These are phyloP conservation scores for Stenotaenia linearis DNA, from an alignment of 2,888 invertebrate genomes.

Conservation along the genomic window DNA sequence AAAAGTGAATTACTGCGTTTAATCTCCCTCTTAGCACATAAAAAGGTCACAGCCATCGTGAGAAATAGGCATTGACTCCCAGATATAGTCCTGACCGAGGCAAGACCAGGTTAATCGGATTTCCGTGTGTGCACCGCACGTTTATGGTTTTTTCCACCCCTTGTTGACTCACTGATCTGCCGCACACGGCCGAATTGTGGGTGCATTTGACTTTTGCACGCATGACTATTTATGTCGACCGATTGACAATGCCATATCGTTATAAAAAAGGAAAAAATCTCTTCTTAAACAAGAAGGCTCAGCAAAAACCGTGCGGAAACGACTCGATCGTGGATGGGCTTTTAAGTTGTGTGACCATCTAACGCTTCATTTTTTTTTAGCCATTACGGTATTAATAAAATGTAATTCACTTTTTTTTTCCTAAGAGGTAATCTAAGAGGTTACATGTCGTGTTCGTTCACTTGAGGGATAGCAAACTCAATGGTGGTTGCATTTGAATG, in stretches of 20 bases:
- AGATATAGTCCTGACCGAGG: not conserved
- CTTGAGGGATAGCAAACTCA: not conserved
- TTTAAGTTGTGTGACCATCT: not conserved
- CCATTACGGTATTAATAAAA: not conserved
- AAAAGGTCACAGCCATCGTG: not conserved
- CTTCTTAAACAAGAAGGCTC: not conserved
- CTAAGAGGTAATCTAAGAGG: too few species aligned
- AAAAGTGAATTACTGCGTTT: not conserved
- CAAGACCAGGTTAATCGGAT: not conserved
- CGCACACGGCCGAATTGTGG: not conserved
- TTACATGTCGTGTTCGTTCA: not conserved
- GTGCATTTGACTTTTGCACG: not conserved
- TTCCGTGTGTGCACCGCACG: constrained; percentile 4
- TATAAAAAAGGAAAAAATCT: not conserved
- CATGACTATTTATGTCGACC: not conserved
- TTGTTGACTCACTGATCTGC: not conserved
- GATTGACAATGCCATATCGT: not conserved
- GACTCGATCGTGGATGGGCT: not conserved
- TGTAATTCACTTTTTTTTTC: too few species aligned
- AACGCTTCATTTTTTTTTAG: not conserved
- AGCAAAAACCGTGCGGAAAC: not conserved
- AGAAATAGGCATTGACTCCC: not conserved
- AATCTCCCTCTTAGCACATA: not conserved
- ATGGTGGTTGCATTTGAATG: not conserved
- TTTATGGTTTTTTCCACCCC: not conserved